phyloP scores from a whole-genome alignment of 2,113 vertebrate genomes.

The Cnemophilus loriae region DNA sequence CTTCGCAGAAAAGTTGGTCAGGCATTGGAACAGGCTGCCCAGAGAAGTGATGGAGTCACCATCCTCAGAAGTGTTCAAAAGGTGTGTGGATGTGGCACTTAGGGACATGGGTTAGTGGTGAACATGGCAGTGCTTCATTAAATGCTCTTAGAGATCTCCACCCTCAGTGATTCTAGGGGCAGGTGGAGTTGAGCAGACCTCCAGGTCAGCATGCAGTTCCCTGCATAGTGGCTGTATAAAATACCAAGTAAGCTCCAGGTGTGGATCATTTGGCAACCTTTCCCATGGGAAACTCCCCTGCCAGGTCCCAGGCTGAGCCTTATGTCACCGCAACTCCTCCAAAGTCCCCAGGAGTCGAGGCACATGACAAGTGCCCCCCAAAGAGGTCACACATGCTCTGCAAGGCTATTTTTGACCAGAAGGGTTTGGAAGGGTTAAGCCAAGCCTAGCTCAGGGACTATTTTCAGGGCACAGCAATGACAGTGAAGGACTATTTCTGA shows the following conservation, averaged over 20 bases:
- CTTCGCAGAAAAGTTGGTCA: not conserved
- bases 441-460: conserved; percentile 9
- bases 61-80: not conserved
- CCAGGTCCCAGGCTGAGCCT: not conserved
- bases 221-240: not conserved
- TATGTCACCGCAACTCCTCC: fast-evolving
- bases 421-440: conserved; percentile 25
- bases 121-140: not conserved
- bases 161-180: not conserved
- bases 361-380: not conserved
- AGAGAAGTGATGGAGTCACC: not conserved
- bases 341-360: not conserved
- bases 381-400: not conserved
- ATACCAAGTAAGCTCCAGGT: not conserved
- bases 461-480: conserved; percentile 20
- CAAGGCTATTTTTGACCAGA: not conserved
- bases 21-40: not conserved
- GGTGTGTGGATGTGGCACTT: not conserved
- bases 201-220: fast-evolving
- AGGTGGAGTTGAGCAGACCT: not conserved
- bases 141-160: not conserved
- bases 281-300: not conserved
- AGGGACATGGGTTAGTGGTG: not conserved
- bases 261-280: not conserved
- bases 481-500: conserved; percentile 33